Conservation (phyloP, 2,888 invertebrate genomes). For the Tenodera sinensis region DNA sequence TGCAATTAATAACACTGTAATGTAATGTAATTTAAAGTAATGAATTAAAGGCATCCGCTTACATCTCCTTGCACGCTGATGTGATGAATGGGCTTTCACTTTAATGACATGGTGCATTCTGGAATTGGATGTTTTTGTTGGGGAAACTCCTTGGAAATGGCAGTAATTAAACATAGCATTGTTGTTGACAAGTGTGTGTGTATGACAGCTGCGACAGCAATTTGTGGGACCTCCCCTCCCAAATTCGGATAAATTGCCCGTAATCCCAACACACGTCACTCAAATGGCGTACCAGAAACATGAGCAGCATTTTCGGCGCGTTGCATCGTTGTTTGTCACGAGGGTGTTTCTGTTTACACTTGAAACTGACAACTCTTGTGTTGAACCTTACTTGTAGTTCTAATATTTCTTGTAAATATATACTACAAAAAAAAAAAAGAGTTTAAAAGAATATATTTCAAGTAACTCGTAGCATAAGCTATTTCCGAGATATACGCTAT, state of each 20-base stretch:
- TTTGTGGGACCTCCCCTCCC: not conserved
- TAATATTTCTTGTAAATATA: no score
- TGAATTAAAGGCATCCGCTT: not conserved
- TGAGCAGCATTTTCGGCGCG: not conserved
- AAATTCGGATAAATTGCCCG: not conserved
- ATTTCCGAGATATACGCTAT: no score
- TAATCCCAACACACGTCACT: not conserved
- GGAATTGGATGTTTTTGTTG: not conserved
- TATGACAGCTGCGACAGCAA: not conserved
- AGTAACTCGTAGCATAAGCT: no score
- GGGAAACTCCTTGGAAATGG: not conserved
- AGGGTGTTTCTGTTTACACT: no score
- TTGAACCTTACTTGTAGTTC: no score
- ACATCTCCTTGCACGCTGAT: not conserved
- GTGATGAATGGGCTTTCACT: not conserved
- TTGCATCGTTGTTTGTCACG: not conserved
- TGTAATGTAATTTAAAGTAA: not conserved
- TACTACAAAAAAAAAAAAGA: no score
- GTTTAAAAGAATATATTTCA: no score
- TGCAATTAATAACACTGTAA: not conserved
- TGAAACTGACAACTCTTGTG: no score
- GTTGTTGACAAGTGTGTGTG: not conserved
- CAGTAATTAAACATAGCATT: not conserved
- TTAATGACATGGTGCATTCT: not conserved
- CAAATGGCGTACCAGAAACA: not conserved